Evolutionary conservation across 2,888 invertebrate species (phyloP), one percentile per base, ranked within the genome.

Genomic region (Amphipyra tragopoginis): DNA sequence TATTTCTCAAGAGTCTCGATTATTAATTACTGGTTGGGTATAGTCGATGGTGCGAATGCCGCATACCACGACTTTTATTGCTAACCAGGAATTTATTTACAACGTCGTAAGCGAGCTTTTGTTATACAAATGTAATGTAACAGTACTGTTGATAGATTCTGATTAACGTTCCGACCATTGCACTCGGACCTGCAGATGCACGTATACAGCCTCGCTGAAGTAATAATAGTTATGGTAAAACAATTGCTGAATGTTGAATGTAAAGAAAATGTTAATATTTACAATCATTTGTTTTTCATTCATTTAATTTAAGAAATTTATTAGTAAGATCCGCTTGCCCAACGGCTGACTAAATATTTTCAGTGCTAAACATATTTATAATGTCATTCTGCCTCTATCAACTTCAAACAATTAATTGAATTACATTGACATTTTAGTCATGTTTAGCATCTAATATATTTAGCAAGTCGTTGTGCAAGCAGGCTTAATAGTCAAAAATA

Each of bases 51-150:
- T 77, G 81, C 76, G 79, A 83, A 82, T 78, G 80, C 74, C 73
- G 74, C 80, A 80, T 82, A 70, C 80, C 77, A 55, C 42, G 65
- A 76, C 65, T 78, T 82, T 80, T 82, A 83, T 78, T 62, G 66
- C 72, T 59, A 64, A 71, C 63, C 60, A 69, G 82, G 80, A 82
- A 85, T 86, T 82, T 82, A 81, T 83, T 83, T 79, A 82, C 78
- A 81, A 78, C 78, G 71, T 73, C 76, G 73, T 78, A 65, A 61
- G 57, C 56, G 56, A 77, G 73, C 83, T 82, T 86, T 87, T 86
- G 85, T 86, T 85, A 83, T 82, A 86, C 83, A 86, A 86, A 86
- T 84, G 79, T 79, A 80, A 78, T 83, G 77, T 77, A 77, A 80
- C 67, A 75, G 79, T 79, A 81, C 80, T 66, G 80, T 74, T 83